Evolutionary conservation across 2,113 vertebrate species (phyloP).

Genomic region (Pica pica): DNA sequence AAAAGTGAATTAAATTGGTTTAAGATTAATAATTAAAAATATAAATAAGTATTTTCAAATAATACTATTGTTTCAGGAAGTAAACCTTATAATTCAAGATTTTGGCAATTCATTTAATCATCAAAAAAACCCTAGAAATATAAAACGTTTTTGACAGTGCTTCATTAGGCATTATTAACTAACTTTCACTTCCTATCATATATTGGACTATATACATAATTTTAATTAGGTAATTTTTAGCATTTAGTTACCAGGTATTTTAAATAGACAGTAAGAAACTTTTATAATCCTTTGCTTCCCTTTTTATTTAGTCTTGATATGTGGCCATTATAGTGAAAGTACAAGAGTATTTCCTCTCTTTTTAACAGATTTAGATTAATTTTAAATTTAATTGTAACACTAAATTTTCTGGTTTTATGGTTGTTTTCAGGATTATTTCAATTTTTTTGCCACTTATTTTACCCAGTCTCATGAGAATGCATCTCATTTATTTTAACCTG

Average conservation of each 20-base stretch:
- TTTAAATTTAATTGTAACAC: neutral
- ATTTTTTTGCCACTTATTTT: neutral
- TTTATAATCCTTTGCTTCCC: neutral
- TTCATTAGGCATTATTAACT: neutral
- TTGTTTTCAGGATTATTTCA: neutral
- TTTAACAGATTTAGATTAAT: neutral
- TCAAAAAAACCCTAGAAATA: neutral
- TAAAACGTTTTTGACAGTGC: neutral
- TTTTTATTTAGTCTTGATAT: neutral
- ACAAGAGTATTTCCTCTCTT: neutral
- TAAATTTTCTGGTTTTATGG: neutral
- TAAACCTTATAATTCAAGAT: neutral
- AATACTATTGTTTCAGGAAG: neutral
- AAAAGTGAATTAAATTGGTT: fast-evolving
- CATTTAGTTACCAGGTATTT: neutral
- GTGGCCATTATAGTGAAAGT: neutral
- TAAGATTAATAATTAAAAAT: neutral
- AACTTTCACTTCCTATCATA: neutral
- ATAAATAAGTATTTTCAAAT: neutral
- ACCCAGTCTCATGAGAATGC: neutral
- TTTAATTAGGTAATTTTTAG: neutral
- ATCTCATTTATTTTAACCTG: neutral
- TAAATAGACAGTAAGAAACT: neutral
- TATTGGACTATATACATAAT: neutral
- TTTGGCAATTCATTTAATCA: neutral